Base-by-base conservation (phyloP, 2,797 vertebrate species). In the Hephaestus fuliginosus region DNA sequence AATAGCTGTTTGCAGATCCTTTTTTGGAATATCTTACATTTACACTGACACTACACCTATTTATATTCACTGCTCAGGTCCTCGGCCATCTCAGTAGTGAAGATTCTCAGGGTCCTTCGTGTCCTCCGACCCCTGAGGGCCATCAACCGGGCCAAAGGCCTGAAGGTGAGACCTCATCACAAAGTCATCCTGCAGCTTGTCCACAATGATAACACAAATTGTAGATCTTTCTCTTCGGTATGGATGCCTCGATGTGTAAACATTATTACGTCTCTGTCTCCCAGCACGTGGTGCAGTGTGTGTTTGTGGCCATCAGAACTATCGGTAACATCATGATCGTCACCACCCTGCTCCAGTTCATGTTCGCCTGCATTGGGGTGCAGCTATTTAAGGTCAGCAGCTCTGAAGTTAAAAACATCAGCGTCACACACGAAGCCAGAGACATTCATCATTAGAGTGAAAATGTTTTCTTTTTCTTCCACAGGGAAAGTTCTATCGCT, bases 261-360 rank as follows among this genome's bases (percentile, higher is more conserved):
- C 5, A 20, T 13, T 25, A 63, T n/a, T 55, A 4, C 43, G 7
- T 79, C 6, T 86, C 60, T 57, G 82, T 76, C 81, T 86, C 67
- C 57, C 94, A 99, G 98, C 98, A 99, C 1, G 98, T 99, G 78
- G 98, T 99, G 86, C 98, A 99, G 81, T 99, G 98, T 64, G 98
- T 99, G 91, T 99, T 99, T 83, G 98, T 99, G 94, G 98, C 98
- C 88, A 99, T 99, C 94, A 95, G 97, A 91, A 99, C 98, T 30
- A 99, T 99, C 5, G 98, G 98, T 66, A 99, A 99, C 95, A 99
- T 99, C 94, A 99, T 99, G 98, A 99, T 99, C 7, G 98, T 99
- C 87, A 99, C 98, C 81, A 99, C 98, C 6, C 96, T 99, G 81
- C 97, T 99, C 53, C 98, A 99, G 94, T 99, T 99, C 92, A 99